These are phyloP conservation scores for Griposia aprilina DNA, from an alignment of 2,888 invertebrate species.

Conservation along the genomic window DNA sequence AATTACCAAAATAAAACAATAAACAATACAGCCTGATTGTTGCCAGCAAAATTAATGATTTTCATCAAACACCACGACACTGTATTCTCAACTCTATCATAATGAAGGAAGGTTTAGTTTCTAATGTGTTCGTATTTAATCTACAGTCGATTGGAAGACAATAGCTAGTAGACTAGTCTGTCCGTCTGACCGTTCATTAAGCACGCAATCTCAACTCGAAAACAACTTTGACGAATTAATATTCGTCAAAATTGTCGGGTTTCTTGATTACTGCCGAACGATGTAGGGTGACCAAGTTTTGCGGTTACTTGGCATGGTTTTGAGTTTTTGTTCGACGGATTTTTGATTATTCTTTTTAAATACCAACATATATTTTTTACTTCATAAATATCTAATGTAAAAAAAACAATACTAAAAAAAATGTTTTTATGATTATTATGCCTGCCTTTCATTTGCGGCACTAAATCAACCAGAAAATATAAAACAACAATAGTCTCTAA, in stretches of 20 bases:
- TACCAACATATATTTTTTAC: background rate
- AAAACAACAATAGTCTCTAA: background rate
- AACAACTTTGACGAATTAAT: constrained; percentile 87
- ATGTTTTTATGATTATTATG: background rate
- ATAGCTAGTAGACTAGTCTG: constrained; percentile 68
- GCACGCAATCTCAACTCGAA: constrained; percentile 86
- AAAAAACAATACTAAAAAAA: background rate
- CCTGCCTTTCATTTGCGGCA: background rate
- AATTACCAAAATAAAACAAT: constrained; percentile 67
- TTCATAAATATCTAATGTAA: background rate
- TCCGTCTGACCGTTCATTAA: constrained; percentile 79
- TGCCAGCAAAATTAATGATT: constrained; percentile 64
- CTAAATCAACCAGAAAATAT: background rate
- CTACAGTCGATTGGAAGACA: constrained; percentile 65
- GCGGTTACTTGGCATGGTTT: background rate
- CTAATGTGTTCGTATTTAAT: constrained; percentile 54
- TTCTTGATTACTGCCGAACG: constrained; percentile 80
- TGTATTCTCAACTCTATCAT: constrained; percentile 17
- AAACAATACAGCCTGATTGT: constrained; percentile 65
- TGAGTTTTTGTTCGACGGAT: background rate
- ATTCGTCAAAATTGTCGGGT: constrained; percentile 84
- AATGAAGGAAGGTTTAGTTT: constrained; percentile 10
- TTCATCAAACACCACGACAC: constrained; percentile 9
- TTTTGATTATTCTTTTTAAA: too few species aligned
- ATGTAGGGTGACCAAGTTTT: constrained; percentile 62